phyloP scores from a whole-genome alignment of 2,113 vertebrate genomes.

The Toxostoma redivivum region DNA sequence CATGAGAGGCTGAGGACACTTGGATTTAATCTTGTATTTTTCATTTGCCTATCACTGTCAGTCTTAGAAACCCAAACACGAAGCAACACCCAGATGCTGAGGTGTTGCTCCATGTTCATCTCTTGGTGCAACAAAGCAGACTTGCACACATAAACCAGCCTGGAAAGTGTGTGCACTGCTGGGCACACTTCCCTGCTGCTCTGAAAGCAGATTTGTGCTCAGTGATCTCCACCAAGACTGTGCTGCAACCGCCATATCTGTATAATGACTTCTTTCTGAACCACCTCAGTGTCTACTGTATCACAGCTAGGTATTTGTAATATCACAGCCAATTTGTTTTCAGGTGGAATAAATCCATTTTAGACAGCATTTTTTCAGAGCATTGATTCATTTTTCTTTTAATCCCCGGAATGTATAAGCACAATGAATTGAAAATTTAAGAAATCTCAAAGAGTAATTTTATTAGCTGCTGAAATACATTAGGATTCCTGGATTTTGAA shows the following conservation, averaged over 20 bases:
- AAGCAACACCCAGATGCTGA: background rate
- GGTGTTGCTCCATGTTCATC: background rate
- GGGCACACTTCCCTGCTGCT: background rate
- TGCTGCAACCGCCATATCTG: background rate
- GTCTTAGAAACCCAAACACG: background rate
- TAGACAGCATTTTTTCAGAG: conserved; percentile 27
- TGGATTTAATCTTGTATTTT: background rate
- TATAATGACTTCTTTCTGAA: background rate
- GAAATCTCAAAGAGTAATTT: conserved; percentile 28
- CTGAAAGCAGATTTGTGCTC: background rate
- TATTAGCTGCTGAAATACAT: conserved; percentile 64
- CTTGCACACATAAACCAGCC: background rate
- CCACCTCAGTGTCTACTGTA: background rate
- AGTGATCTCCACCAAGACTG: background rate
- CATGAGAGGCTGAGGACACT: background rate
- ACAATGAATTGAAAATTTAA: background rate
- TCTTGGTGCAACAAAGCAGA: background rate
- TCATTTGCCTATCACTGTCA: background rate
- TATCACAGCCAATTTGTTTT: background rate
- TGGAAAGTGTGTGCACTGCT: background rate
- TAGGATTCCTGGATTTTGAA: conserved; percentile 42
- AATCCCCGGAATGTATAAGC: conserved; percentile 6
- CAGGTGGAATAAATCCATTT: background rate
- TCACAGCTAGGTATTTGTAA: background rate
- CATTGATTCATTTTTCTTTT: background rate